These are phyloP conservation scores for Dexiosoma caninum DNA, from an alignment of 2,888 invertebrate species.

Conservation along the genomic window DNA sequence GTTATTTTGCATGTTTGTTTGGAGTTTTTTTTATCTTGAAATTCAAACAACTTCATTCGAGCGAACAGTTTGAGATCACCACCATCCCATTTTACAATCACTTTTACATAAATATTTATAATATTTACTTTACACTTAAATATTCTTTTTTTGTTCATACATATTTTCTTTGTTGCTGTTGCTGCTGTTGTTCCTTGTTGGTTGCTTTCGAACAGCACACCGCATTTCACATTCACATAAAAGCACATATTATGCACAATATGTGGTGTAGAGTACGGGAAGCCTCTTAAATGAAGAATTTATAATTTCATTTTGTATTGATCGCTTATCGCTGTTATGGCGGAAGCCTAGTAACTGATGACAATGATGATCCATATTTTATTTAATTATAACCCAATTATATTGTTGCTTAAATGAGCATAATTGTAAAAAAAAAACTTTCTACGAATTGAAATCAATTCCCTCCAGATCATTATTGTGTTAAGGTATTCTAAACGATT, in stretches of 20 bases:
- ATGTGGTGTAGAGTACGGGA: conserved; percentile 40
- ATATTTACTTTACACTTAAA: conserved; percentile 15
- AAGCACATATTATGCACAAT: neutral
- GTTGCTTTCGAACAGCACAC: conserved; percentile 23
- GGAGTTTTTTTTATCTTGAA: conserved; percentile 45
- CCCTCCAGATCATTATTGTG: conserved; percentile 38
- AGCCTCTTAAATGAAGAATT: conserved; percentile 53
- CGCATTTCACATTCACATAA: conserved; percentile 34
- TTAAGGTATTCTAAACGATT: neutral
- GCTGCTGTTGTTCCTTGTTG: neutral
- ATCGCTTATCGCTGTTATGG: conserved; percentile 23
- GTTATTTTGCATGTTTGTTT: conserved; percentile 50
- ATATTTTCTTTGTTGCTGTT: conserved; percentile 44
- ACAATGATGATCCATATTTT: conserved; percentile 45
- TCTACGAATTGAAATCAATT: conserved; percentile 17
- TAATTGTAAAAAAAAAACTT: neutral
- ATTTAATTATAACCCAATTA: conserved; percentile 55
- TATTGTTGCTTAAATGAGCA: conserved; percentile 40
- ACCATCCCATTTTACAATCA: conserved; percentile 8
- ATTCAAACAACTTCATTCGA: conserved; percentile 38
- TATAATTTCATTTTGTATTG: conserved; percentile 46
- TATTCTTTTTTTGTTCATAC: conserved; percentile 34
- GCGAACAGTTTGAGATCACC: conserved; percentile 46
- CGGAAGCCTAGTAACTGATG: conserved; percentile 46
- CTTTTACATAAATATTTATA: neutral